Conservation (phyloP, 1,140 invertebrate species). For the Lordiphosa mommai region DNA sequence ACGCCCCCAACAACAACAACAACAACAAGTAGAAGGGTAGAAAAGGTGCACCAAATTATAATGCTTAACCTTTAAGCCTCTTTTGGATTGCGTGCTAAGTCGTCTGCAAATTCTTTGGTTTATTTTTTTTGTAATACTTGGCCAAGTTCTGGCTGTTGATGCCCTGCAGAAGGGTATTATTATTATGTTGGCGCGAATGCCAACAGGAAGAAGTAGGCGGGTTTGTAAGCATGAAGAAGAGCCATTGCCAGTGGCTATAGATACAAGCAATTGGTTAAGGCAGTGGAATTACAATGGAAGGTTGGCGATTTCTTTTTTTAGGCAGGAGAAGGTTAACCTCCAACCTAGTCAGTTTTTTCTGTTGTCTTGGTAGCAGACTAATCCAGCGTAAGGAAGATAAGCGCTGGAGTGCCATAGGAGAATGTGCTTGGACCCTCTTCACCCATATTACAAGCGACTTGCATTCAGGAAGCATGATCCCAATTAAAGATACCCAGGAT, state of each 20-base stretch:
- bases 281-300: constrained; percentile 29
- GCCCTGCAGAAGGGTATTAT: constrained; percentile 56
- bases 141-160: constrained; percentile 20
- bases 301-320: neutral
- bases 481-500: too few species aligned
- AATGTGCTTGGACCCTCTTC: too few species aligned
- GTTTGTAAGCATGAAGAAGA: constrained; percentile 10
- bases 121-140: neutral
- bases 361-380: too few species aligned
- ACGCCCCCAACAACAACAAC: neutral
- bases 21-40: constrained; percentile 1
- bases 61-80: constrained; percentile 73
- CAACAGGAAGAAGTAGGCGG: constrained; percentile 18
- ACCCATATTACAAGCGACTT: too few species aligned
- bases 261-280: constrained; percentile 10
- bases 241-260: constrained; percentile 8
- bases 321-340: too few species aligned
- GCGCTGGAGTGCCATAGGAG: too few species aligned
- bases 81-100: constrained; percentile 71
- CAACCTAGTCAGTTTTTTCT: too few species aligned
- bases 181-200: constrained; percentile 54
- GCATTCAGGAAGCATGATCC: too few species aligned
- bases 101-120: neutral
- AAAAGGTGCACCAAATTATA: constrained; percentile 71
- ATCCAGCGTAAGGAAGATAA: too few species aligned